Percentiles rank a stretch among this genome's conserved stretches.
phyloP scores from a whole-genome alignment of 53 echinoderm and acorn worm genomes.

The Crossaster papposus region DNA sequence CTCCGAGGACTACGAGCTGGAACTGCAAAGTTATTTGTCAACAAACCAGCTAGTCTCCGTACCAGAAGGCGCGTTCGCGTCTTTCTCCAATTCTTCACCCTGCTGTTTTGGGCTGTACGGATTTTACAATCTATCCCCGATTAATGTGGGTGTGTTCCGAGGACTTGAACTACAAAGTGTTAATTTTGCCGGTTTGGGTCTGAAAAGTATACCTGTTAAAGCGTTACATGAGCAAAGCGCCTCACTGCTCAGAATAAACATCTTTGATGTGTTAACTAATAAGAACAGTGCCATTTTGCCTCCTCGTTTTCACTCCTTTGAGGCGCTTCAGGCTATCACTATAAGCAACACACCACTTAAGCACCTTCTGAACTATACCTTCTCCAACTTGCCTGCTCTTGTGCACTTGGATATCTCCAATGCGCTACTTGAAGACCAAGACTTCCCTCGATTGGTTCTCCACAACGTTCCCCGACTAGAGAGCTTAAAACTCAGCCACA shows the following conservation, averaged over 20 bases:
- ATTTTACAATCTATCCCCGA: conserved; percentile 12
- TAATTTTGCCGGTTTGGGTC: conserved; percentile 7
- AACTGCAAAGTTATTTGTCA: not conserved
- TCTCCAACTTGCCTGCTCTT: conserved; percentile 47
- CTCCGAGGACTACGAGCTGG: conserved; percentile 35
- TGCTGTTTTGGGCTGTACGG: conserved; percentile 12
- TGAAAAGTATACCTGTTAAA: conserved; percentile 32
- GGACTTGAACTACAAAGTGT: conserved; percentile 12
- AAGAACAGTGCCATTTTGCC: not conserved
- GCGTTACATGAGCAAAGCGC: conserved; percentile 1
- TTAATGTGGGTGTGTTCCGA: not conserved
- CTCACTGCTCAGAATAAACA: not conserved
- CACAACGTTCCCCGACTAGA: conserved; percentile 1
- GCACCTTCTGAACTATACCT: not conserved
- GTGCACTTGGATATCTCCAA: conserved; percentile 11
- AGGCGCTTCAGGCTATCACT: conserved; percentile 9
- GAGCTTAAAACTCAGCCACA: not conserved
- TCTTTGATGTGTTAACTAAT: not conserved
- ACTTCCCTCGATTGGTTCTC: conserved; percentile 12
- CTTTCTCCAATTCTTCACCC: conserved; percentile 16
- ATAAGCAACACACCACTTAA: not conserved
- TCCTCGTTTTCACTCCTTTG: conserved; percentile 35
- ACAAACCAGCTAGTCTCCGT: not conserved
- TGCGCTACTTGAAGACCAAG: not conserved
- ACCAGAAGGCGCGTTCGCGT: conserved; percentile 19